phyloP scores from a whole-genome alignment of 2,797 vertebrate genomes.

The Merluccius polli region DNA sequence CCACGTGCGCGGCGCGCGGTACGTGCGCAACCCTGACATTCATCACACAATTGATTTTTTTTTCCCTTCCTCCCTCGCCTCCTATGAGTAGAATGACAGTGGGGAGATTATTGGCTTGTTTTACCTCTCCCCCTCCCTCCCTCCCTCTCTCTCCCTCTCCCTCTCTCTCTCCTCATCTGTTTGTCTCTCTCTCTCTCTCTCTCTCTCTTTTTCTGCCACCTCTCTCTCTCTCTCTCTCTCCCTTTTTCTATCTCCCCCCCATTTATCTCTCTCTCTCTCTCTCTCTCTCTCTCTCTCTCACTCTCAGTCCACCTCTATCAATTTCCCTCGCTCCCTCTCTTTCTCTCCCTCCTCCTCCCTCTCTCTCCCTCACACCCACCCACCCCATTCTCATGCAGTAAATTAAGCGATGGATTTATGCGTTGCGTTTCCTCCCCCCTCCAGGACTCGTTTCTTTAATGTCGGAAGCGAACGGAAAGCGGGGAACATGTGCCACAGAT shows the following conservation, averaged over 20 bases:
- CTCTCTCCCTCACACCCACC: neutral
- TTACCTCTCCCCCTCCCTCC: neutral
- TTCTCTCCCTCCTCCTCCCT: no score
- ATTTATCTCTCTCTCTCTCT: neutral
- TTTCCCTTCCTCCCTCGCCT: no score
- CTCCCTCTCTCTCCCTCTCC: neutral
- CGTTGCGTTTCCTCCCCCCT: neutral
- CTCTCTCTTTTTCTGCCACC: neutral
- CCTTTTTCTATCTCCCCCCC: neutral
- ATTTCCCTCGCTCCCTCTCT: neutral
- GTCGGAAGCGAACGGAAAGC: neutral
- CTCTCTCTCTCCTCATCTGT: neutral
- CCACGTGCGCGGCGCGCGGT: neutral
- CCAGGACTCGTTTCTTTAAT: neutral
- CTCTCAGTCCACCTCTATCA: neutral
- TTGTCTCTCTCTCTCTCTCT: neutral
- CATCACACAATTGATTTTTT: neutral
- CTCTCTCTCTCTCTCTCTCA: neutral
- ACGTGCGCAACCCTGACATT: neutral
- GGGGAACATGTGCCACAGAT: neutral
- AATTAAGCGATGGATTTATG: neutral
- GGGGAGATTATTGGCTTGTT: neutral
- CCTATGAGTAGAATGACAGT: neutral
- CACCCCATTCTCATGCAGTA: neutral
- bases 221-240: neutral